Conservation (phyloP, 2,888 invertebrate species). For the Anaspis maculata region DNA sequence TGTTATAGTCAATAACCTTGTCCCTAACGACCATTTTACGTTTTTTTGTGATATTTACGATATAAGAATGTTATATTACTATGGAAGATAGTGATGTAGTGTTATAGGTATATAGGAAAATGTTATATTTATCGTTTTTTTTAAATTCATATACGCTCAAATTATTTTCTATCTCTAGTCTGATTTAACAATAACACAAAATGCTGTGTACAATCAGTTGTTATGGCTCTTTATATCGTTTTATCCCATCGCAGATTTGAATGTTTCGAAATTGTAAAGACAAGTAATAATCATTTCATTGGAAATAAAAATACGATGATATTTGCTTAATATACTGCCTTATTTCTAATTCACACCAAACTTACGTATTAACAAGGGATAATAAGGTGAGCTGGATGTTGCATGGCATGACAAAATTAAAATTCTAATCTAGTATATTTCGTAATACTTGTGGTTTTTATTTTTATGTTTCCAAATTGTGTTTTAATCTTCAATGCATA, state of each 20-base stretch:
- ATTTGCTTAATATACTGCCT: constrained; percentile 25
- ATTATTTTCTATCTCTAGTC: too few species aligned
- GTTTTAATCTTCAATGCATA: too few species aligned
- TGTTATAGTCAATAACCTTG: constrained; percentile 29
- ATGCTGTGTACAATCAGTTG: constrained; percentile 37
- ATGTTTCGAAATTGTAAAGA: too few species aligned
- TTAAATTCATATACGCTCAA: too few species aligned
- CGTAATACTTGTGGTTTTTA: not conserved
- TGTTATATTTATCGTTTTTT: too few species aligned
- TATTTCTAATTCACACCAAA: constrained; percentile 1
- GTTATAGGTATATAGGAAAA: constrained; percentile 14
- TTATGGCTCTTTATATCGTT: constrained; percentile 19
- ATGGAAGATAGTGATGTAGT: too few species aligned
- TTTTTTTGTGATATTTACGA: constrained; percentile 31
- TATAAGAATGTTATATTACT: too few species aligned
- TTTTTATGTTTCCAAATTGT: too few species aligned
- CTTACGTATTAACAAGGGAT: too few species aligned
- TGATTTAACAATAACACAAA: too few species aligned
- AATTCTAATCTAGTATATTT: not conserved
- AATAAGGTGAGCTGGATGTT: constrained; percentile 19
- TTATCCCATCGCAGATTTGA: constrained; percentile 12
- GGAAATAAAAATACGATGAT: constrained; percentile 36
- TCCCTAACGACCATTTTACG: constrained; percentile 23
- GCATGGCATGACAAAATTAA: constrained; percentile 12
- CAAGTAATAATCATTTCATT: constrained; percentile 25